Evolutionary conservation across 2,113 vertebrate genomes (phyloP).

Genomic region (Climacteris rufus): DNA sequence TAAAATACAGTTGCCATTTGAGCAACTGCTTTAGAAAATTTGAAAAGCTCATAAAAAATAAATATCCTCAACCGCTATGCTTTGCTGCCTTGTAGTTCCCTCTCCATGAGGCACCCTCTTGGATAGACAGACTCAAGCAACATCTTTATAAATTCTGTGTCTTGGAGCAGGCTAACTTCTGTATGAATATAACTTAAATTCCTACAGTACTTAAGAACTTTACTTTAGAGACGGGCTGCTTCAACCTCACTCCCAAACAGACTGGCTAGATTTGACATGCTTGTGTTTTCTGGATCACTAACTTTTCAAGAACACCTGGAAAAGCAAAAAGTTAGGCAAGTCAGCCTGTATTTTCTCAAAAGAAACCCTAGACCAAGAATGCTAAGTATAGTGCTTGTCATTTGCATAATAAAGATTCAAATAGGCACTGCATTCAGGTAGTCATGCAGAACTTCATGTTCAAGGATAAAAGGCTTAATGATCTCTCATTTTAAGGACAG

Average conservation of each 20-base stretch:
- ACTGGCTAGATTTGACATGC: neutral
- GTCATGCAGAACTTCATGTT: neutral
- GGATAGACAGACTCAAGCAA: neutral
- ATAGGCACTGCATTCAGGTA: slow-evolving; percentile 8
- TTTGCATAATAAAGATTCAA: slow-evolving; percentile 45
- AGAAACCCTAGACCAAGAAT: neutral
- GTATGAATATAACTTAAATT: neutral
- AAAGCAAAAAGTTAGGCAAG: neutral
- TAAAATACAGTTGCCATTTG: neutral
- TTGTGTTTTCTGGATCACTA: neutral
- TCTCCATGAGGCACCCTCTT: neutral
- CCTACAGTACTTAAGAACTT: neutral
- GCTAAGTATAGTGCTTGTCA: neutral
- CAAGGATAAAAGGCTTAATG: slow-evolving; percentile 51
- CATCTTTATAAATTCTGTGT: neutral
- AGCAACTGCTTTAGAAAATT: neutral
- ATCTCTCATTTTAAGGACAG: slow-evolving; percentile 38
- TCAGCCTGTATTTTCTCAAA: neutral
- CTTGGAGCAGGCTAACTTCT: neutral
- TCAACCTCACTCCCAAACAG: neutral
- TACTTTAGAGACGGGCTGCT: neutral
- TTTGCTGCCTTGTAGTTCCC: neutral
- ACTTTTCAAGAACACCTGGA: slow-evolving; percentile 14
- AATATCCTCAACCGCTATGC: neutral
- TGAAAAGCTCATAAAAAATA: neutral